Base-by-base conservation (phyloP, 2,113 vertebrate genomes). In the Romanogobio albipinnatus region DNA sequence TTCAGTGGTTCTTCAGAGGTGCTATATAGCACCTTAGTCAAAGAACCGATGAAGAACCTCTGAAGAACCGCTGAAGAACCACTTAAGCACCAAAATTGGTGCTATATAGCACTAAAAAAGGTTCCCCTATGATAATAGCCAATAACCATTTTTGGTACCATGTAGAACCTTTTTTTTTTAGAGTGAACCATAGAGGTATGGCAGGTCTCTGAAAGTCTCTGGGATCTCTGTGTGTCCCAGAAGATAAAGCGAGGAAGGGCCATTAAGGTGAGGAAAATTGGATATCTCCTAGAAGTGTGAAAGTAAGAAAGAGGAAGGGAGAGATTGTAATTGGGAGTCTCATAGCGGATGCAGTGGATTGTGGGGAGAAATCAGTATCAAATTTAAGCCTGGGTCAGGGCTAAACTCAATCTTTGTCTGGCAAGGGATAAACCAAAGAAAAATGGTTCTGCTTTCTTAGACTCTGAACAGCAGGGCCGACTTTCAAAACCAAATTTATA, bases 251-350 rank as follows among this genome's bases (percentile, higher is more conserved):
- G 39, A 87, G 53, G 73, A 75, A 56, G 78, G 81, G 49, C 85
- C 84, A 86, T 79, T 89, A 74, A 84, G 87, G 88, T 81, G 73
- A 19, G 76, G 79, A 90, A 87, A 86, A 89, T 86, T 89, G 87
- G 87, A 90, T 89, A 85, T 89, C 86, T 81, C 85, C 86, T 61
- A 84, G 86, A 86, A 87, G 68, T 84, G 88, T 39, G 78, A 79
- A 71, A 66, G 83, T 81, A 74, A 81, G 66, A 73, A 80, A 70
- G 73, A 47, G 80, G 49, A 75, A 81, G 68, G n/a, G 39, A 59
- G 80, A 43, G 88, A 86, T 73, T 76, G 81, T 87, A 84, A 88
- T 83, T 91, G 90, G 71, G 66, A 89, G 85, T 90, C 86, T 89
- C 80, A 47, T 26, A 90, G 49, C 78, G 75, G 90, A 89, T 84